Conservation (phyloP, 2,113 vertebrate species). For the Strix aluco region DNA sequence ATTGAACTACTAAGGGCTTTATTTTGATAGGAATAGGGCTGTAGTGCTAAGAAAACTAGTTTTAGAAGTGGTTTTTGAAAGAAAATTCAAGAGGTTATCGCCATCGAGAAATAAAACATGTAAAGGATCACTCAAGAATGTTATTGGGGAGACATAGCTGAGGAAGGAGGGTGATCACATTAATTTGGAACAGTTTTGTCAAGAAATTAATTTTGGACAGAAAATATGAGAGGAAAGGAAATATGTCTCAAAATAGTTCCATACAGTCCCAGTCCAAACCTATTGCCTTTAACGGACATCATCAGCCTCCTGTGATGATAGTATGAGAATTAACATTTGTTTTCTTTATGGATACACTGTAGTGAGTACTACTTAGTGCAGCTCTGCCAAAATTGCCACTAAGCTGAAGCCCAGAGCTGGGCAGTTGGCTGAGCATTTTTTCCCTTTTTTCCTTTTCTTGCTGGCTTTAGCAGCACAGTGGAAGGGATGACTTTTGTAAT, state of each 20-base stretch:
- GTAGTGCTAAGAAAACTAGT: not conserved
- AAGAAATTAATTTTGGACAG: not conserved
- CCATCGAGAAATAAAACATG: not conserved
- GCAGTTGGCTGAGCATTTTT: not conserved
- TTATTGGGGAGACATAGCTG: not conserved
- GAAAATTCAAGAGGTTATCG: not conserved
- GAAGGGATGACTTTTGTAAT: constrained; percentile 1
- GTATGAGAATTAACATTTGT: not conserved
- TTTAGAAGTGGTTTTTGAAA: not conserved
- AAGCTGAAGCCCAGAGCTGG: not conserved
- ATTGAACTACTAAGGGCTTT: not conserved
- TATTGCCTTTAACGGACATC: not conserved
- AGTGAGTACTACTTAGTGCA: not conserved
- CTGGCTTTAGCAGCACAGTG: not conserved
- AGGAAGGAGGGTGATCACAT: not conserved
- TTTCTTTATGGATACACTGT: not conserved
- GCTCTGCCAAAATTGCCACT: not conserved
- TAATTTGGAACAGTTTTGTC: not conserved
- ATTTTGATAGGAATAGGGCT: not conserved
- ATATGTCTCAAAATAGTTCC: not conserved
- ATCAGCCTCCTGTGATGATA: not conserved
- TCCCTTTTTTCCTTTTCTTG: not conserved
- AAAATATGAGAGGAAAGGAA: not conserved
- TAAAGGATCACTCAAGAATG: not conserved
- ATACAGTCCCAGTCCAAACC: not conserved